Conservation (phyloP, 2,113 vertebrate species). For the Motacilla alba region DNA sequence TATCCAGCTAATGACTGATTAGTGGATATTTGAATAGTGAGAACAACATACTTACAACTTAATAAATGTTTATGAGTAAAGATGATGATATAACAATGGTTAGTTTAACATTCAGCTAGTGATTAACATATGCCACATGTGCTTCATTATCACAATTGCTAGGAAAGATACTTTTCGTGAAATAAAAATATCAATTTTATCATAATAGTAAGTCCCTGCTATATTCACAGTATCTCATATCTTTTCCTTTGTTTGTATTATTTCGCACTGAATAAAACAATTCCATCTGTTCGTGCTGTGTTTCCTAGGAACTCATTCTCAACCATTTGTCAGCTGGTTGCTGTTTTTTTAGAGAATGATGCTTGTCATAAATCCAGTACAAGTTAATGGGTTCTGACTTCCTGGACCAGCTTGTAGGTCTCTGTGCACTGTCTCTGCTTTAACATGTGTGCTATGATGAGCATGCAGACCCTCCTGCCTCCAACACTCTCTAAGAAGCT, state of each 20-base stretch:
- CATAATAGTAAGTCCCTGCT: not conserved
- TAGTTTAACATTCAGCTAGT: not conserved
- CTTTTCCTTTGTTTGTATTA: not conserved
- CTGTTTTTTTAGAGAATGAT: not conserved
- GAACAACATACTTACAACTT: not conserved
- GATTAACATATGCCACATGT: not conserved
- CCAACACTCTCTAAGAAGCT: not conserved
- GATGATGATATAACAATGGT: not conserved
- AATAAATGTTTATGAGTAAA: not conserved
- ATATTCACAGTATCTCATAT: not conserved
- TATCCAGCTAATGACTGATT: not conserved
- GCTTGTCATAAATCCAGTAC: not conserved
- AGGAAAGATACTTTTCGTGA: not conserved
- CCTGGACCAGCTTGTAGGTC: not conserved
- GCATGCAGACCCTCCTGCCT: not conserved
- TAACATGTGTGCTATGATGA: fast-evolving
- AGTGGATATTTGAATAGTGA: not conserved
- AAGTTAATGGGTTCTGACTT: not conserved
- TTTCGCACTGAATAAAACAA: not conserved
- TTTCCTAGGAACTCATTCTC: not conserved
- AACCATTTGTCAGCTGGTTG: not conserved
- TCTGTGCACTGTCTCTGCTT: not conserved
- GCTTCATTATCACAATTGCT: not conserved
- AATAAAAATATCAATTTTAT: not conserved
- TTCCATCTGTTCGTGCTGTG: not conserved